Evolutionary conservation across 2,113 vertebrate genomes (phyloP).

Genomic region (Malurus cyaneus): DNA sequence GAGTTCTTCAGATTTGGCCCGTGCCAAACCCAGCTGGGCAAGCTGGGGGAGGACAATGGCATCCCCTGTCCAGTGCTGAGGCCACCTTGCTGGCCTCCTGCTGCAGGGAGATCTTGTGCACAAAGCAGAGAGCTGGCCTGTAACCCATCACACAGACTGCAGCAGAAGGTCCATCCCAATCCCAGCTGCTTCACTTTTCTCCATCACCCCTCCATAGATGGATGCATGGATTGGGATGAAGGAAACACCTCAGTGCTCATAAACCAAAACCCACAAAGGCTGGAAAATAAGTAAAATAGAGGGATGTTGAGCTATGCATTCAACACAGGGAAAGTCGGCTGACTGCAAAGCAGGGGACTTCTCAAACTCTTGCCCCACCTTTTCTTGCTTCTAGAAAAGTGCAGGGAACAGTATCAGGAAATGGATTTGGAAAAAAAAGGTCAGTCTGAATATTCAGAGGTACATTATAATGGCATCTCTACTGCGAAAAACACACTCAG

Average conservation of each 20-base stretch:
- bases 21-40: neutral
- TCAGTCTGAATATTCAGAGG: neutral
- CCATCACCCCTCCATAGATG: neutral
- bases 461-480: neutral
- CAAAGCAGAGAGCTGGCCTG: neutral
- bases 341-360: neutral
- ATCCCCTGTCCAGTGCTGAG: neutral
- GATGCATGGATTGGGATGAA: neutral
- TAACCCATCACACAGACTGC: neutral
- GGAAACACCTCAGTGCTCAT: neutral
- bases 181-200: neutral
- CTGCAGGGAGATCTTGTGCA: rapidly evolving
- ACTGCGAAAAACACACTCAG: neutral
- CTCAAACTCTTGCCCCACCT: neutral
- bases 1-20: neutral
- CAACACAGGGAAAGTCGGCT: neutral
- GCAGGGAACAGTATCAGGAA: neutral
- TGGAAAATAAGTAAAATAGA: neutral
- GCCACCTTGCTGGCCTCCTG: rapidly evolving
- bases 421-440: neutral
- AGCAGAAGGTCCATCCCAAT: neutral
- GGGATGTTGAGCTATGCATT: neutral
- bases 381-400: neutral
- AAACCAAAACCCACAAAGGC: neutral
- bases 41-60: neutral